Percentiles rank a stretch among this genome's conserved stretches.
These are phyloP conservation scores for Lithophane ornitopus DNA, from an alignment of 2,888 invertebrate species.

Conservation along the genomic window DNA sequence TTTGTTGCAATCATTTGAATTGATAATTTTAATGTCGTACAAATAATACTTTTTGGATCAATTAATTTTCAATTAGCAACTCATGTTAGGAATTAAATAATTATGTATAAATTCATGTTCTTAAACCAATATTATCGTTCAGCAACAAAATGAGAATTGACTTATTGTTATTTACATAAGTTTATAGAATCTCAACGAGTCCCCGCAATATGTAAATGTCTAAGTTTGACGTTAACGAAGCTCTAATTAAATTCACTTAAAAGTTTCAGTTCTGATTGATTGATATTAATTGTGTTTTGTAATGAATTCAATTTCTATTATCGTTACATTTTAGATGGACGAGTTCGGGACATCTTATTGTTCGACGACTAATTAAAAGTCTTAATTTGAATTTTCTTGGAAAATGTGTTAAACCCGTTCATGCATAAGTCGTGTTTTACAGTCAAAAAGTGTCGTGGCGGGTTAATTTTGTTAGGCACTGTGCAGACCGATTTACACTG, in stretches of 20 bases:
- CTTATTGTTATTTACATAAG: constrained; percentile 2
- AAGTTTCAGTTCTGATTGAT: constrained; percentile 50
- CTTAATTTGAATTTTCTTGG: constrained; percentile 2
- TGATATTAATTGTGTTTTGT: constrained; percentile 48
- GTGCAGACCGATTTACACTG: constrained; percentile 18
- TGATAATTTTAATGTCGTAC: not conserved
- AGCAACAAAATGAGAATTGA: constrained; percentile 1
- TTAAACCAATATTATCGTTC: not conserved
- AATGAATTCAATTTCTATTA: constrained; percentile 42
- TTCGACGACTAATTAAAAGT: not conserved
- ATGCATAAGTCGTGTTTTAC: constrained; percentile 37
- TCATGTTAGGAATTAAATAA: not conserved
- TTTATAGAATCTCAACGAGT: constrained; percentile 28
- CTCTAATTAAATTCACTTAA: constrained; percentile 42
- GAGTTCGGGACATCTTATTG: constrained; percentile 20
- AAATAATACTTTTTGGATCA: not conserved
- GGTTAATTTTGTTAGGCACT: constrained; percentile 43
- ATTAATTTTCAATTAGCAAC: not conserved
- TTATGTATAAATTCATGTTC: not conserved
- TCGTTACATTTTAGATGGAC: constrained; percentile 13
- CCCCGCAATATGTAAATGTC: constrained; percentile 20
- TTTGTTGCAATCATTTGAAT: constrained; percentile 11
- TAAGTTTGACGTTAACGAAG: constrained; percentile 29
- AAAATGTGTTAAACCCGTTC: constrained; percentile 11
- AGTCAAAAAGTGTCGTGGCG: constrained; percentile 28